These are phyloP conservation scores for Tetramorium parvispinum DNA, from an alignment of 1,140 invertebrate genomes.

Conservation along the genomic window DNA sequence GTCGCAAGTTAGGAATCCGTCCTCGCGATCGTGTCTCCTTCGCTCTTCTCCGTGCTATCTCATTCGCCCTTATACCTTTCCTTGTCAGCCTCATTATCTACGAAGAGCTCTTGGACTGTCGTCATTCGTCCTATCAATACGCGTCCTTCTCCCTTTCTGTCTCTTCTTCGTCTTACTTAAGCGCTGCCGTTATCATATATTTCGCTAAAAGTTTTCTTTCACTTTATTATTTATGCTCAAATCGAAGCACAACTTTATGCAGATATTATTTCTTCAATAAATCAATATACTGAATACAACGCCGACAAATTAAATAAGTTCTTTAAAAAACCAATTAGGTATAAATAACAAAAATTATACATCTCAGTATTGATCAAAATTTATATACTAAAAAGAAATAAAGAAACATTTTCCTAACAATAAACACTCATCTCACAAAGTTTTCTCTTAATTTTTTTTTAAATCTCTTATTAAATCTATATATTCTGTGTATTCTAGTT, in stretches of 20 bases:
- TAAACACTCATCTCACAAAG: neutral
- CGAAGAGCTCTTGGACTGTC: conserved; percentile 64
- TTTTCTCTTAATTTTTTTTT: neutral
- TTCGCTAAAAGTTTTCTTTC: neutral
- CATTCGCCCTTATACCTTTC: conserved; percentile 48
- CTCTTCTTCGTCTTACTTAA: neutral
- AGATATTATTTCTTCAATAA: neutral
- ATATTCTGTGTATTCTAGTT: neutral
- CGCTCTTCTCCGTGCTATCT: conserved; percentile 50
- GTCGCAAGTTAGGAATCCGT: conserved; percentile 75
- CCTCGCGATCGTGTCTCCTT: conserved; percentile 67
- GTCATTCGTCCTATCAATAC: conserved; percentile 69
- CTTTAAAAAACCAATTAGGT: neutral
- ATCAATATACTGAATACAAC: neutral
- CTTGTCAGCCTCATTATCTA: conserved; percentile 78
- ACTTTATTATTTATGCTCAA: conserved; percentile 51
- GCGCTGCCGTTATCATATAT: neutral
- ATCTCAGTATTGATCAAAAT: neutral
- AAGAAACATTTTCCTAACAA: neutral
- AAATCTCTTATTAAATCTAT: neutral
- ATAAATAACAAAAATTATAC: neutral
- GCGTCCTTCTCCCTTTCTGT: conserved; percentile 35
- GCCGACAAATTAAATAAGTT: neutral
- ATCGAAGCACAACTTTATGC: conserved; percentile 51
- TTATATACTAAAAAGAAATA: neutral